Base-by-base conservation (phyloP, 2,888 invertebrate species). In the Auanema freiburgensis region DNA sequence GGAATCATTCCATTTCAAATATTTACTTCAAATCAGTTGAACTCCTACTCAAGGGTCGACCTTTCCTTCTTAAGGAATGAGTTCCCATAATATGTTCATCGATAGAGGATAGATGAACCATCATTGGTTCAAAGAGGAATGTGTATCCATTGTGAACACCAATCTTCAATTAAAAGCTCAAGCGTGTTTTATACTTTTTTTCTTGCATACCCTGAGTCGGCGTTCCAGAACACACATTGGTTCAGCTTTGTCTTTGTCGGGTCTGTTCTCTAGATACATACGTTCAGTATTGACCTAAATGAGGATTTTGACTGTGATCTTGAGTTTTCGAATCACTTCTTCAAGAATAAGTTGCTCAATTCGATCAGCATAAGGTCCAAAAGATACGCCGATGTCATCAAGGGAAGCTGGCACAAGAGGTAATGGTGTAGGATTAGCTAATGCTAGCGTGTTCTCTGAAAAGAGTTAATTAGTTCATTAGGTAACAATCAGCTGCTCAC, bases 111-210 rank as follows among this genome's bases (percentile, higher is more conserved):
- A 86, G 71, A 57, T 84, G 82, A 23, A 86, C 81, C 1, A 83
- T 81, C 57, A 85, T 79, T 8, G 86, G 86, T 57, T 86, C 85
- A 33, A 84, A 84, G 5, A 86, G 74, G 74, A 84, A 87, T 10
- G 83, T 79, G 81, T 84, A 85, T 5, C 87, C 86, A 79, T 87
- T 87, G 76, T 87, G 87, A 11, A 87, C 83, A 44, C 87, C 86
- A 62, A 87, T 82, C 85, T 86, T 63, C 8, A 73, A 55, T 16
- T 12, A 49, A 40, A n/a, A 1, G 54, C 42, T 54, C 16, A 11
- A 2, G 10, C n/a, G n/a, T n/a, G n/a, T n/a, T n/a, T n/a, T n/a
- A n/a, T n/a, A n/a, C n/a, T n/a, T n/a, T n/a, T 33, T 33, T 33
- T 8, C 33, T 3, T 33, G 33, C 53, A 50, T 54, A 67, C 64